Conservation (phyloP, 35 echinoderm and acorn worm species). For the Ophiothrix spiculata region DNA sequence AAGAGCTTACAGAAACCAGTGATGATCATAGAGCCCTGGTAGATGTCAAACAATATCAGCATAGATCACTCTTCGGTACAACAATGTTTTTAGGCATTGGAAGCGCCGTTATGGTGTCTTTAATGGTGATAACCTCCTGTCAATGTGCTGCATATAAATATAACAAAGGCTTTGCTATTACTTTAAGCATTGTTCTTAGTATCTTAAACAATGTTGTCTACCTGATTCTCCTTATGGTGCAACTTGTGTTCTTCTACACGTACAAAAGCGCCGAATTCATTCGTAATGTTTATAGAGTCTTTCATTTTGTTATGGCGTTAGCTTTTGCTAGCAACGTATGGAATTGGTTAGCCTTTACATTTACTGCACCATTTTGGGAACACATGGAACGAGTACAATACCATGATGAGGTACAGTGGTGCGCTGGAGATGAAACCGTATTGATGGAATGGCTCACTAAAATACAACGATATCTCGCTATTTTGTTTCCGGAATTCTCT, state of each 20-base stretch:
- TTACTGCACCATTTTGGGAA: background rate
- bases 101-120: background rate
- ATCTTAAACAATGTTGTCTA: background rate
- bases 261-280: background rate
- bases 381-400: background rate
- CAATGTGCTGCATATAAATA: background rate
- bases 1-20: background rate
- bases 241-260: background rate
- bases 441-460: background rate
- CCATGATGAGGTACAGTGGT: background rate
- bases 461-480: background rate
- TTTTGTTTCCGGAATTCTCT: background rate
- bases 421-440: background rate
- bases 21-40: background rate
- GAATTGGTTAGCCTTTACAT: background rate
- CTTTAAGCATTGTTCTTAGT: background rate
- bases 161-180: background rate
- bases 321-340: background rate
- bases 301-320: background rate
- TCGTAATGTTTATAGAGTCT: background rate
- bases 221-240: background rate
- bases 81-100: background rate
- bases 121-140: background rate
- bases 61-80: background rate
- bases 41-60: background rate